Base-by-base conservation (phyloP, 2,113 vertebrate species). In the Patagioenas fasciata region DNA sequence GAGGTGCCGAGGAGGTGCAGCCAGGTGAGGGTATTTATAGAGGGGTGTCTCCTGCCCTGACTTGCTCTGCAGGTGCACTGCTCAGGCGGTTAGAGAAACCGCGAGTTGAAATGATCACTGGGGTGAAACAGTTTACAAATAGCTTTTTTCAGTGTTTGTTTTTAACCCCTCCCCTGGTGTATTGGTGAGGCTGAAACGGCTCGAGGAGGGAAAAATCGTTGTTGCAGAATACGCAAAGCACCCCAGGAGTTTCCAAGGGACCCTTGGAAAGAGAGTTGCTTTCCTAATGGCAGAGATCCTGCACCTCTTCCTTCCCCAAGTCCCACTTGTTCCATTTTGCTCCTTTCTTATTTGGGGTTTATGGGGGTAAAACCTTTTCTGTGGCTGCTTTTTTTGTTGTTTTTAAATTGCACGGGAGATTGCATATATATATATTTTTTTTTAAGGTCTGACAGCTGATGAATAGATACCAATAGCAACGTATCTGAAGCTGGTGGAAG, bases 1-100 rank as follows among this genome's bases (percentile, higher is more conserved):
- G 40, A 16, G 18, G 32, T 23, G 23, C 74, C 0, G 0, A 48
- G 66, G 77, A 69, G 57, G 17, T 0, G 0, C 80, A 80, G 66
- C 72, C 1, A 1, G 31, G 62, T 0, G 0, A 83, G 91, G 74
- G 24, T 93, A 61, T 93, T 96, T 97, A 80, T 79, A 92, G 94
- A 91, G 77, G 85, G 92, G 65, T 95, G 90, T 91, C 93, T 93
- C 96, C 88, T n/a, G 44, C 48, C 48, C 77, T 1, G 6, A 54
- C 94, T 96, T 15, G 17, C 71, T 93, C 62, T 93, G 95, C 97
- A 98, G 97, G 97, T 98, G 96, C 23, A 31, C 96, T 95, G 97
- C 85, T 73, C 89, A 82, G 96, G 97, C 94, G 10, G 97, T 97
- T 97, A 92, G 48, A 92, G 96, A 96, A 97, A 97, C 93, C 92